Evolutionary conservation across 1,140 invertebrate species (phyloP).

Genomic region (Homarus americanus): DNA sequence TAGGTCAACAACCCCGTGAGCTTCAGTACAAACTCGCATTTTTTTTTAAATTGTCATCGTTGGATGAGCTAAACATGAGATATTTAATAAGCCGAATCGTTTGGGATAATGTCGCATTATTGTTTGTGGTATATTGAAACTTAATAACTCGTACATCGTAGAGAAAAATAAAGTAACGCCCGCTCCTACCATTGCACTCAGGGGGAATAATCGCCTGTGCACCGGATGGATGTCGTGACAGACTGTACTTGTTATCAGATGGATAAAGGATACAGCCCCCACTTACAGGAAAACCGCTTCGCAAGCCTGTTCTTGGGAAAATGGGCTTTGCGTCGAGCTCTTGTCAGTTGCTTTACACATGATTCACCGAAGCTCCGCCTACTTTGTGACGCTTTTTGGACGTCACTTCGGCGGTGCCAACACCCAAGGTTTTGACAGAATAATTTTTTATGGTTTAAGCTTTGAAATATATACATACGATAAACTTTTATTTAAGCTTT

Average conservation of each 20-base stretch:
- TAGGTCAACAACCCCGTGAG: not conserved
- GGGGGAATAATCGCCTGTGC: not conserved
- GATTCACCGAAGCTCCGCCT: constrained; percentile 63
- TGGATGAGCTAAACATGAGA: not conserved
- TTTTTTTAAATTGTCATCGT: not conserved
- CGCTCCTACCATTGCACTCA: not conserved
- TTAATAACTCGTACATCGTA: too few species aligned
- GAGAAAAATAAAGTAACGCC: too few species aligned
- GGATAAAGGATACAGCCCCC: not conserved
- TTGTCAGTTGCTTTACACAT: constrained; percentile 47
- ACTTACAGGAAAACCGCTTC: constrained; percentile 7
- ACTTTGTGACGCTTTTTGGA: constrained; percentile 42
- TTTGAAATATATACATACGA: not conserved
- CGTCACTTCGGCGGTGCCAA: constrained; percentile 58
- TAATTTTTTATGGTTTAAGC: too few species aligned
- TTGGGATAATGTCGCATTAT: too few species aligned
- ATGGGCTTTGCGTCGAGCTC: constrained; percentile 11
- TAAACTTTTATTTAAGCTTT: not conserved
- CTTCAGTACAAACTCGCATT: not conserved
- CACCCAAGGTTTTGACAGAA: not conserved
- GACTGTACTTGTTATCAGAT: not conserved
- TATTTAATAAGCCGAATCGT: too few species aligned
- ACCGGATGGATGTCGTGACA: not conserved
- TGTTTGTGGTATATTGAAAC: too few species aligned
- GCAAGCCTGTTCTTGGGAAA: constrained; percentile 27